These are phyloP conservation scores for Neoseiulus cucumeris DNA, from an alignment of 1,140 invertebrate genomes.

Conservation along the genomic window DNA sequence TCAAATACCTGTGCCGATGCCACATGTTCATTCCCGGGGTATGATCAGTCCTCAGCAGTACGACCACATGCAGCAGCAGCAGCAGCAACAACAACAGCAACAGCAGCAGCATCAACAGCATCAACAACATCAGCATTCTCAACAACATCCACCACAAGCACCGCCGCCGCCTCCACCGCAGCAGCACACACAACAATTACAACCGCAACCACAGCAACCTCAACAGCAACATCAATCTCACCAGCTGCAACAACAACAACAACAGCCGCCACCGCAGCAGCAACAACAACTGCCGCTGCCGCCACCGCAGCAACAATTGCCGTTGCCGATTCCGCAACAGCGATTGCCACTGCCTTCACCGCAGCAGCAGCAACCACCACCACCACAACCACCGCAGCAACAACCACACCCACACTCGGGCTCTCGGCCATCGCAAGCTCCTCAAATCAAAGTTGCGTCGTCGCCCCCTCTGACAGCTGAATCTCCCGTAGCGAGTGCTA, in stretches of 20 bases:
- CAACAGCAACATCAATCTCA: neutral
- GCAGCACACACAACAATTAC: neutral
- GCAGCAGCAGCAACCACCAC: too few relatives aligned
- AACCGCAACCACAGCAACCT: neutral
- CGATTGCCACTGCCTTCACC: too few relatives aligned
- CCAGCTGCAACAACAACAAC: neutral
- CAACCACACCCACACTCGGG: too few relatives aligned
- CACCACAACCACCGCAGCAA: too few relatives aligned
- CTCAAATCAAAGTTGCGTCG: neutral
- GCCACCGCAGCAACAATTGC: too few relatives aligned
- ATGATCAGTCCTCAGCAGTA: neutral
- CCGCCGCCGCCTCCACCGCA: neutral
- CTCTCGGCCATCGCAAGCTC: too few relatives aligned
- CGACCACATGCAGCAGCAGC: neutral
- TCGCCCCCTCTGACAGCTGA: conserved; percentile 1
- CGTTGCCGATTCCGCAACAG: too few relatives aligned
- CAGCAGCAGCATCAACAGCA: neutral
- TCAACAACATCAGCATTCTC: neutral
- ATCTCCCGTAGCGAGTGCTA: neutral
- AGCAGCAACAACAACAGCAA: neutral
- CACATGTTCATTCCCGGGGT: neutral
- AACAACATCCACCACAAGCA: neutral
- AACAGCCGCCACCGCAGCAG: too few relatives aligned
- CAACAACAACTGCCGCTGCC: too few relatives aligned
- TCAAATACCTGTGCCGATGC: neutral